phyloP scores from a whole-genome alignment of 2,888 invertebrate species.

The Phania funesta region DNA sequence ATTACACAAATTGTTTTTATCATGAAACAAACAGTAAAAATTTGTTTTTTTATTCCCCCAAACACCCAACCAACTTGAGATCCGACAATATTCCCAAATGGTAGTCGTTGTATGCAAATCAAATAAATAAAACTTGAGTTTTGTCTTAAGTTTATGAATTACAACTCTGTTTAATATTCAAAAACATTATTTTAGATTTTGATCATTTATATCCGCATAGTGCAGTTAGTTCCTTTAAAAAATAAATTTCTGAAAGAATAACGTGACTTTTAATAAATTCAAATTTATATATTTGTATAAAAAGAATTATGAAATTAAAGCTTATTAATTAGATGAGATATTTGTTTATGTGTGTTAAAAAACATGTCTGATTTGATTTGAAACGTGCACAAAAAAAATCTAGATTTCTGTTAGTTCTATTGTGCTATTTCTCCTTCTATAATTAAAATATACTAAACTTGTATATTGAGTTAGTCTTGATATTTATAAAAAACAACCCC shows the following conservation, averaged over 20 bases:
- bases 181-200: background rate
- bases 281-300: background rate
- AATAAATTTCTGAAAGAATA: background rate
- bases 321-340: background rate
- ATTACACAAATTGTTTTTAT: slow-evolving; percentile 52
- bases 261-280: slow-evolving; percentile 1
- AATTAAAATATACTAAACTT: background rate
- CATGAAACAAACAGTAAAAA: slow-evolving; percentile 31
- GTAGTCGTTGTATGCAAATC: slow-evolving; percentile 26
- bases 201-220: slow-evolving; percentile 16
- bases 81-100: background rate
- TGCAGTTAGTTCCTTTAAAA: too few species aligned
- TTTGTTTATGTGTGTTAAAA: background rate
- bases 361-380: slow-evolving; percentile 6
- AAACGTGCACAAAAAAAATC: background rate
- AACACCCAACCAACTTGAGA: background rate
- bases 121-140: background rate
- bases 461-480: background rate
- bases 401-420: background rate
- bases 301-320: background rate
- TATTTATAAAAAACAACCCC: background rate
- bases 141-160: background rate
- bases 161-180: background rate
- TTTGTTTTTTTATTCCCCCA: background rate
- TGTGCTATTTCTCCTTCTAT: too few species aligned